Percentiles rank a stretch among this genome's conserved stretches.
Conservation (phyloP, 2,113 vertebrate genomes). For the Genyomyrus donnyi region DNA sequence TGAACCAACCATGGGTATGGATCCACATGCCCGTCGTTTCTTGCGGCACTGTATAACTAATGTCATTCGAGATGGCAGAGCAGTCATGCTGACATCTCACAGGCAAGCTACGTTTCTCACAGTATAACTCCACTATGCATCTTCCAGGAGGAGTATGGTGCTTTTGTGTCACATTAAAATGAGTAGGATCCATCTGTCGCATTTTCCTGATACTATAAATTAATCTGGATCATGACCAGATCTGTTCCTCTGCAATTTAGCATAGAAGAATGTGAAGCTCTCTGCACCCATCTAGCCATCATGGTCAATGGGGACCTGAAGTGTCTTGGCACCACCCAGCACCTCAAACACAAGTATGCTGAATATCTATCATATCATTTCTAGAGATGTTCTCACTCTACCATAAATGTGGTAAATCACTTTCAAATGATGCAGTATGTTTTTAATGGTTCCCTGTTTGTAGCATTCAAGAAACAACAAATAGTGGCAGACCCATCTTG, state of each 20-base stretch:
- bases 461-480: too few relatives aligned
- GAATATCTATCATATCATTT: background rate
- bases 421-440: too few relatives aligned
- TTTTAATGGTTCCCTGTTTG: too few relatives aligned
- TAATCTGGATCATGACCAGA: too few relatives aligned
- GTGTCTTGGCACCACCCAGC: slow-evolving; percentile 91
- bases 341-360: slow-evolving; percentile 90
- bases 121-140: too few relatives aligned
- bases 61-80: slow-evolving; percentile 78
- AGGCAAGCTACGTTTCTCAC: slow-evolving; percentile 55
- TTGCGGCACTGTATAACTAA: slow-evolving; percentile 85
- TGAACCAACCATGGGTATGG: slow-evolving; percentile 93
- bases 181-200: too few relatives aligned
- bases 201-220: too few relatives aligned
- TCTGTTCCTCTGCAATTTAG: slow-evolving; percentile 48
- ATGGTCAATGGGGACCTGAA: slow-evolving; percentile 92
- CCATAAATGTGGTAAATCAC: too few relatives aligned
- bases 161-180: too few relatives aligned
- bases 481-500: too few relatives aligned
- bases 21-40: slow-evolving; percentile 83
- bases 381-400: too few relatives aligned
- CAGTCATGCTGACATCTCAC: slow-evolving; percentile 89
- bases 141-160: too few relatives aligned
- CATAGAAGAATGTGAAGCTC: slow-evolving; percentile 95
- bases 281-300: slow-evolving; percentile 90